Percentiles rank a stretch among this genome's conserved stretches.
These are phyloP conservation scores for Hydropsyche betteni DNA, from an alignment of 2,888 invertebrate species.

Conservation along the genomic window DNA sequence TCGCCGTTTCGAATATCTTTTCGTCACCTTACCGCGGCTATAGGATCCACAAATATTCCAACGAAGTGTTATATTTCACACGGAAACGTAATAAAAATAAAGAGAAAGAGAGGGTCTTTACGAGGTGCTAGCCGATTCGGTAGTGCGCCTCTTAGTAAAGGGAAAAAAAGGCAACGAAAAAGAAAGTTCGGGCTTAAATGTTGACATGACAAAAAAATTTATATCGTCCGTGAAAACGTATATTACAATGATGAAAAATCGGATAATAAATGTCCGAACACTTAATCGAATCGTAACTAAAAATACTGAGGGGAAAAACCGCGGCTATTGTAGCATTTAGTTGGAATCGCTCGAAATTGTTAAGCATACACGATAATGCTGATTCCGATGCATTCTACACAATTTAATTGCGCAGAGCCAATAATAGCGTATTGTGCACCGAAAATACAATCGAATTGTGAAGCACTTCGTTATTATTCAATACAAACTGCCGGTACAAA, in stretches of 20 bases:
- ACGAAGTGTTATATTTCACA: constrained; percentile 40
- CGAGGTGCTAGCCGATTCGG: constrained; percentile 27
- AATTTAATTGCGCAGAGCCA: background rate
- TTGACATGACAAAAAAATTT: constrained; percentile 31
- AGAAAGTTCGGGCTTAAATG: constrained; percentile 5
- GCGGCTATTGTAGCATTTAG: background rate
- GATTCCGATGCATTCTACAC: background rate
- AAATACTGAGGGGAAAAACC: too few species aligned
- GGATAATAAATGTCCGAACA: background rate
- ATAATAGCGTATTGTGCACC: constrained; percentile 12
- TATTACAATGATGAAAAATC: constrained; percentile 11
- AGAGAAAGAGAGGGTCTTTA: constrained; percentile 32
- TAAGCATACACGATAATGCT: background rate
- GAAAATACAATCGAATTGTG: constrained; percentile 18
- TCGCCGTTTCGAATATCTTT: constrained; percentile 20
- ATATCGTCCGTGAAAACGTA: constrained; percentile 20
- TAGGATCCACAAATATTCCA: constrained; percentile 8
- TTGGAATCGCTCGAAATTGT: background rate
- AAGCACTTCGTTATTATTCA: constrained; percentile 18
- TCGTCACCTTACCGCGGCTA: constrained; percentile 27
- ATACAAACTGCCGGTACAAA: constrained; percentile 7
- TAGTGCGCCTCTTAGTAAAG: background rate
- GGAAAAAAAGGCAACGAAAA: constrained; percentile 2
- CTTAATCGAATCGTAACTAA: too few species aligned
- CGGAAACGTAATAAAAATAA: constrained; percentile 39